Conservation (phyloP, 2,797 vertebrate species). For the Phrynocephalus vlangalii region DNA sequence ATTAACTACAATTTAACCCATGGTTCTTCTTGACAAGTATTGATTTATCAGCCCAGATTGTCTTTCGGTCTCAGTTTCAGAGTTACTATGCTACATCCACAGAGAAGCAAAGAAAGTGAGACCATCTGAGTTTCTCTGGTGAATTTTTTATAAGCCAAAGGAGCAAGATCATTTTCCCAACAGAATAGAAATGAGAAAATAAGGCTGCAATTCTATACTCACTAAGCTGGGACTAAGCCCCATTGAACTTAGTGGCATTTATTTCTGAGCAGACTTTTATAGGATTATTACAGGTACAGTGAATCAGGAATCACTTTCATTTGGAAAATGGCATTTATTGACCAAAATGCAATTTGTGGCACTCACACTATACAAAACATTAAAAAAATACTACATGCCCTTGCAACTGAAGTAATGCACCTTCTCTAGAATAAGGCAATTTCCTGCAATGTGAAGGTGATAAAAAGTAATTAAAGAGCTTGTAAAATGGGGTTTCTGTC, state of each 20-base stretch:
- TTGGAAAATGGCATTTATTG: slow-evolving; percentile 34
- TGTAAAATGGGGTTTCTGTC: not conserved
- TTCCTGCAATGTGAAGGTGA: not conserved
- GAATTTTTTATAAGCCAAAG: slow-evolving; percentile 91
- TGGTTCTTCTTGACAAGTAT: slow-evolving; percentile 74
- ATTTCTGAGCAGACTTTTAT: not conserved
- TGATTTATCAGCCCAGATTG: slow-evolving; percentile 82
- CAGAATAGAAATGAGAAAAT: slow-evolving; percentile 46
- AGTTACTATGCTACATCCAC: slow-evolving; percentile 88
- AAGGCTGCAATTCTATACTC: not conserved
- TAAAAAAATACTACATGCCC: too few relatives aligned
- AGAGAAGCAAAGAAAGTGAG: slow-evolving; percentile 74
- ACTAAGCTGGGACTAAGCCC: not conserved
- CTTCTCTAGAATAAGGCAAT: too few relatives aligned
- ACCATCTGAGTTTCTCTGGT: slow-evolving; percentile 82
- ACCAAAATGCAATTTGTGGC: slow-evolving; percentile 22
- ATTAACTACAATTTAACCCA: slow-evolving; percentile 78
- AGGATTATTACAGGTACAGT: not conserved
- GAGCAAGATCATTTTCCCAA: slow-evolving; percentile 70
- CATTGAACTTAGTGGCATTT: not conserved
- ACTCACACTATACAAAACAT: not conserved
- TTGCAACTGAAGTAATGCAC: too few relatives aligned
- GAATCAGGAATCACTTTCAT: slow-evolving; percentile 25
- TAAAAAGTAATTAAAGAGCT: not conserved
- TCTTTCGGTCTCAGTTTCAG: slow-evolving; percentile 84